Conservation (phyloP, 2,113 vertebrate genomes). For the Lampris incognitus region DNA sequence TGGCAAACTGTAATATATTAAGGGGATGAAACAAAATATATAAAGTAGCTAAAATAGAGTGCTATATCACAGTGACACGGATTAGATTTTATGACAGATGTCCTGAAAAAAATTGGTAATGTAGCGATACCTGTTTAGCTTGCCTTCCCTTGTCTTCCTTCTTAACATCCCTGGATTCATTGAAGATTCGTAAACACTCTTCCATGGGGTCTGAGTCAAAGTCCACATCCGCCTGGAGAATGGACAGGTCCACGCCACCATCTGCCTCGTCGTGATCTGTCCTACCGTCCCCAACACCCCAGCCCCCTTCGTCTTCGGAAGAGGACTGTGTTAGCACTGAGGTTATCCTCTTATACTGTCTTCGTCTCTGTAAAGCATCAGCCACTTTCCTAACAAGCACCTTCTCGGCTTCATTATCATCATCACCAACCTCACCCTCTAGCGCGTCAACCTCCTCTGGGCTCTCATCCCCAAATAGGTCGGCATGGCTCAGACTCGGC, state of each 20-base stretch:
- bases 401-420: slow-evolving; percentile 54
- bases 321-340: slow-evolving; percentile 62
- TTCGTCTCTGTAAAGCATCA: slow-evolving; percentile 61
- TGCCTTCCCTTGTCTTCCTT: slow-evolving; percentile 93
- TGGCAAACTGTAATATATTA: not conserved
- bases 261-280: slow-evolving; percentile 52
- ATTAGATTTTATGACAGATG: too few species aligned
- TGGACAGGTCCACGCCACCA: slow-evolving; percentile 79
- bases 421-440: slow-evolving; percentile 24
- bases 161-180: slow-evolving; percentile 94
- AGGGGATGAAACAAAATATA: not conserved
- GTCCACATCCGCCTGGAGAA: slow-evolving; percentile 89
- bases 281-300: slow-evolving; percentile 33
- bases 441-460: slow-evolving; percentile 84
- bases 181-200: slow-evolving; percentile 96
- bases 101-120: not conserved
- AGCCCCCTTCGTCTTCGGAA: slow-evolving; percentile 71
- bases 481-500: slow-evolving; percentile 89
- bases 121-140: slow-evolving; percentile 87
- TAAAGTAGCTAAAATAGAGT: not conserved
- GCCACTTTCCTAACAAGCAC: slow-evolving; percentile 80
- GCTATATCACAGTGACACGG: too few species aligned
- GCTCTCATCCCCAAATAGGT: slow-evolving; percentile 96
- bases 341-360: slow-evolving; percentile 70
- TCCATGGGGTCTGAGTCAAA: slow-evolving; percentile 96